Conservation (phyloP, 2,888 invertebrate species). For the Pilophorus perplexus region DNA sequence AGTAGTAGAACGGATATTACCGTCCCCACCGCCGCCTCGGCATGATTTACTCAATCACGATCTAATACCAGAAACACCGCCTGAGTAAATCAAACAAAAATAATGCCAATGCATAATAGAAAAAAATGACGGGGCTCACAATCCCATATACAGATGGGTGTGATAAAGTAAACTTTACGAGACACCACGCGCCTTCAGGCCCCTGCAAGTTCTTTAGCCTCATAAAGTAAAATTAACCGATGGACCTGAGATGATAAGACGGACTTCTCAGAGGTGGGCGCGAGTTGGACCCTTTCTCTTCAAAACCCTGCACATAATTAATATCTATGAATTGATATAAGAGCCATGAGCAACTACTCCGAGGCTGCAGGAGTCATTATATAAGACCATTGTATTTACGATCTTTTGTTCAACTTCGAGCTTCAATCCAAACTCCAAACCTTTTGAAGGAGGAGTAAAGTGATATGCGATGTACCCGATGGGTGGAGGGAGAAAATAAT, state of each 20-base stretch:
- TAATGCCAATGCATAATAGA: constrained; percentile 41
- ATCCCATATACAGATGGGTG: constrained; percentile 40
- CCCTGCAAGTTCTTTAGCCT: constrained; percentile 39
- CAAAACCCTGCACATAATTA: constrained; percentile 36
- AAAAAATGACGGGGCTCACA: constrained; percentile 35
- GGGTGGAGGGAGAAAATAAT: constrained; percentile 25
- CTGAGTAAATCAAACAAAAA: constrained; percentile 39
- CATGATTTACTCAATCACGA: constrained; percentile 40
- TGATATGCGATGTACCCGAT: constrained; percentile 3
- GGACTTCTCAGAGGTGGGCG: constrained; percentile 40
- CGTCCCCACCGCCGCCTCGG: constrained; percentile 24
- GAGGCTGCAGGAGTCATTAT: constrained; percentile 34
- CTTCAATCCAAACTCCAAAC: constrained; percentile 30
- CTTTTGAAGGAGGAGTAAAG: not conserved
- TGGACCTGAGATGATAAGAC: constrained; percentile 39
- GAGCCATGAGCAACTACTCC: constrained; percentile 33
- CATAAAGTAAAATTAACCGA: constrained; percentile 41
- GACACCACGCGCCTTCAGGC: constrained; percentile 38
- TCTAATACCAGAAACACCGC: constrained; percentile 38
- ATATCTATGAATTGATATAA: constrained; percentile 40
- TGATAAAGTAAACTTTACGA: constrained; percentile 41
- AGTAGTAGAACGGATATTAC: constrained; percentile 38
- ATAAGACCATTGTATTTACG: constrained; percentile 34
- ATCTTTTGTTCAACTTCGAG: constrained; percentile 29
- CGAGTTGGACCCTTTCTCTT: constrained; percentile 37